phyloP scores from a whole-genome alignment of 2,797 vertebrate genomes.

The Melanotaenia boesemani region DNA sequence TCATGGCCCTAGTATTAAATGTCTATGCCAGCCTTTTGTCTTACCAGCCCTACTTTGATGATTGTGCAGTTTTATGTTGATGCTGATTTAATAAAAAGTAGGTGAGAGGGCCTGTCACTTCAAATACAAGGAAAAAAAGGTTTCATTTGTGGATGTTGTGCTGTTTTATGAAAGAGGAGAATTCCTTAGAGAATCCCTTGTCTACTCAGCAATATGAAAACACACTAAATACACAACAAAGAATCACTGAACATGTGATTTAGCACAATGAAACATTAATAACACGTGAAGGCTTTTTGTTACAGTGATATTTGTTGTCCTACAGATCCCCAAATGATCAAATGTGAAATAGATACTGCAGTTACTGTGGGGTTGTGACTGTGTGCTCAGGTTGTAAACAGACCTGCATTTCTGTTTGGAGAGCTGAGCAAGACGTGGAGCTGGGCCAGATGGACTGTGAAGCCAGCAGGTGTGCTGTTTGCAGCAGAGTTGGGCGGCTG shows the following conservation, averaged over 20 bases:
- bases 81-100: slow-evolving; percentile 58
- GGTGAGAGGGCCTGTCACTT: slow-evolving; percentile 69
- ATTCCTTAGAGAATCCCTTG: slow-evolving; percentile 49
- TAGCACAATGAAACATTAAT: slow-evolving; percentile 42
- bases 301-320: slow-evolving; percentile 29
- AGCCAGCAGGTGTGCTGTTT: slow-evolving; percentile 81
- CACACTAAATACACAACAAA: slow-evolving; percentile 6
- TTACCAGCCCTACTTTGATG: slow-evolving; percentile 64
- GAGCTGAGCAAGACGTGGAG: slow-evolving; percentile 68
- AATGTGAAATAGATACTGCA: slow-evolving; percentile 37
- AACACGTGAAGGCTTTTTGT: slow-evolving; percentile 13
- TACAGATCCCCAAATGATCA: slow-evolving; percentile 6
- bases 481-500: slow-evolving; percentile 76
- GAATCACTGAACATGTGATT: slow-evolving; percentile 30
- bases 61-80: slow-evolving; percentile 53
- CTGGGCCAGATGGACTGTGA: slow-evolving; percentile 67
- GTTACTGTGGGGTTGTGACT: slow-evolving; percentile 51
- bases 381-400: slow-evolving; percentile 70
- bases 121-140: slow-evolving; percentile 45
- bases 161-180: slow-evolving; percentile 43
- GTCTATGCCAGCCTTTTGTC: slow-evolving; percentile 39
- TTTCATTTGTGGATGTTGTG: slow-evolving; percentile 48
- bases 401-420: slow-evolving; percentile 57
- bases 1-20: slow-evolving; percentile 19
- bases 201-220: slow-evolving; percentile 57